Evolutionary conservation across 1,140 invertebrate species (phyloP).

Genomic region (Caenorhabditis remanei): DNA sequence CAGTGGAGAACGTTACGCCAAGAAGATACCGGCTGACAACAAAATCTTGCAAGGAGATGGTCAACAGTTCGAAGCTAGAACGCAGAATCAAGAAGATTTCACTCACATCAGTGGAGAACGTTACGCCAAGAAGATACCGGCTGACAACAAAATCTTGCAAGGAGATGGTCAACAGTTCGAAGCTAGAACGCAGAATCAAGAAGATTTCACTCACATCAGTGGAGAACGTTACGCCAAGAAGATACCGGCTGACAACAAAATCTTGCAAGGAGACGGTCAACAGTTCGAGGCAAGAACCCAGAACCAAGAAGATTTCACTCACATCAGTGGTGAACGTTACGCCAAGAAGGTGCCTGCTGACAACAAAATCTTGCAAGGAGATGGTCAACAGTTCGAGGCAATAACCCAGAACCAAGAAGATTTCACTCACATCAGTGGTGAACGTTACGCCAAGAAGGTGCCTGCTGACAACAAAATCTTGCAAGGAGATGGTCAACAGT

Average conservation of each 20-base stretch:
- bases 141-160: conserved; percentile 3
- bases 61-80: background rate
- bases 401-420: conserved; percentile 58
- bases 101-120: conserved; percentile 42
- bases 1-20: conserved; percentile 44
- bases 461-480: conserved; percentile 9
- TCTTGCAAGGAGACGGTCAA: background rate
- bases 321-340: conserved; percentile 31
- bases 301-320: conserved; percentile 56
- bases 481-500: too few relatives aligned
- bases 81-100: conserved; percentile 60
- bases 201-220: conserved; percentile 45
- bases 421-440: conserved; percentile 37
- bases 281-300: conserved; percentile 17
- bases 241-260: conserved; percentile 6
- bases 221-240: conserved; percentile 43
- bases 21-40: conserved; percentile 2
- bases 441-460: conserved; percentile 27
- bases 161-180: too few relatives aligned
- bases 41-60: background rate
- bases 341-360: conserved; percentile 15
- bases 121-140: conserved; percentile 7
- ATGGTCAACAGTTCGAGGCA: too few relatives aligned
- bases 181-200: conserved; percentile 50
- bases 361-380: background rate